Conservation (phyloP, 2,797 vertebrate species). For the Typhlichthys subterraneus region DNA sequence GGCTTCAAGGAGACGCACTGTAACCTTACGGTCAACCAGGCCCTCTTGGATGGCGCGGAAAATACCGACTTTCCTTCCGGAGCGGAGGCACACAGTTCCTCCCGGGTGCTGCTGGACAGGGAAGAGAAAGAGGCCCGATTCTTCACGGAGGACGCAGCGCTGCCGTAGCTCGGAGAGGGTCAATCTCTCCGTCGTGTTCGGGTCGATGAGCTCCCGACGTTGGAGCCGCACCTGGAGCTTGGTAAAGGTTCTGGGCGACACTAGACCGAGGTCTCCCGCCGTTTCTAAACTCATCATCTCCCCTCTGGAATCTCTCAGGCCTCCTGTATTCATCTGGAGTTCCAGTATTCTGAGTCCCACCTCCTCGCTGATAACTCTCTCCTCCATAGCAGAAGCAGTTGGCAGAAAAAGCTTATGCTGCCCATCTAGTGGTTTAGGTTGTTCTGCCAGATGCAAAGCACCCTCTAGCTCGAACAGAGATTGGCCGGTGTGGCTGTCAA, state of each 20-base stretch:
- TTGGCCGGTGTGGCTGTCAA: conserved; percentile 74
- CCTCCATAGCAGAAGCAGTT: conserved; percentile 78
- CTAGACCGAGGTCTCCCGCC: conserved; percentile 73
- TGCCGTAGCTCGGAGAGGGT: conserved; percentile 80
- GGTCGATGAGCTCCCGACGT: conserved; percentile 86
- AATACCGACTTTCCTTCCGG: conserved; percentile 87
- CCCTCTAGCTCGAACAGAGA: conserved; percentile 79
- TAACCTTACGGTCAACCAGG: conserved; percentile 86
- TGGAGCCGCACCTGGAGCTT: conserved; percentile 76
- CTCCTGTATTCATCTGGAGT: conserved; percentile 81
- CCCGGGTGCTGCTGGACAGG: conserved; percentile 88
- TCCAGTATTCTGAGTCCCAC: conserved; percentile 86
- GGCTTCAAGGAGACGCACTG: conserved; percentile 85
- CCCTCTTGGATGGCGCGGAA: conserved; percentile 90
- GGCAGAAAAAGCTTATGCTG: conserved; percentile 64
- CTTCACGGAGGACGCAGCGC: conserved; percentile 80
- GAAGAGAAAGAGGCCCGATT: conserved; percentile 83
- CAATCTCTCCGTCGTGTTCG: conserved; percentile 90
- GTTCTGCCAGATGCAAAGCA: conserved; percentile 69
- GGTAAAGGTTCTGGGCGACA: conserved; percentile 65
- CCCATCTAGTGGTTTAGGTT: conserved; percentile 37
- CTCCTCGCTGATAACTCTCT: conserved; percentile 79
- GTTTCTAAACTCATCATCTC: conserved; percentile 77
- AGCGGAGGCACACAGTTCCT: conserved; percentile 85
- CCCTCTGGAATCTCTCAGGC: conserved; percentile 65